phyloP scores from a whole-genome alignment of 2,797 vertebrate genomes.

The Tokudaia tokunoshimensis region DNA sequence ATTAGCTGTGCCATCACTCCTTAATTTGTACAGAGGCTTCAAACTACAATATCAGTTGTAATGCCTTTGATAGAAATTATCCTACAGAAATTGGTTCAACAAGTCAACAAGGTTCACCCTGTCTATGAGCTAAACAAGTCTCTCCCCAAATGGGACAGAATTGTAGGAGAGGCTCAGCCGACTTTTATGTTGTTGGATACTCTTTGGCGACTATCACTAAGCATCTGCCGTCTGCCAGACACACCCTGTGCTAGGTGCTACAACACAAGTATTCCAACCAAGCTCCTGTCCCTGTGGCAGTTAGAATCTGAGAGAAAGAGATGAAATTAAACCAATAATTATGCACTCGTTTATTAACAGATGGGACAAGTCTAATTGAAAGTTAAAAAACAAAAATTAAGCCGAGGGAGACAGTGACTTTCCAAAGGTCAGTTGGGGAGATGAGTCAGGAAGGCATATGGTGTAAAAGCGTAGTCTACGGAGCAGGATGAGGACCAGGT shows the following conservation, averaged over 20 bases:
- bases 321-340: slow-evolving; percentile 33
- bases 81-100: background rate
- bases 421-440: background rate
- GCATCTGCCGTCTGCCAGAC: slow-evolving; percentile 3
- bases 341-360: slow-evolving; percentile 47
- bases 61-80: background rate
- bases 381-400: background rate
- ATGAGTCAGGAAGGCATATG: background rate
- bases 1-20: background rate
- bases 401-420: slow-evolving; percentile 34
- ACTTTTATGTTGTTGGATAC: background rate
- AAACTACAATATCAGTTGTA: background rate
- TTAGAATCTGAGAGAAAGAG: slow-evolving; percentile 13
- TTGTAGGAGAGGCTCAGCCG: background rate
- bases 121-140: background rate
- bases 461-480: background rate
- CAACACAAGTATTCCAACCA: background rate
- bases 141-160: background rate
- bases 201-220: slow-evolving; percentile 20
- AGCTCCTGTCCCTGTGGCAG: background rate
- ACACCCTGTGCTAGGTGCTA: background rate
- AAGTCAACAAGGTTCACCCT: background rate
- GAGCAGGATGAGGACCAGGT: background rate
- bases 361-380: slow-evolving; percentile 33
- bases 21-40: background rate